A percentile compares a stretch with the other conserved stretches of the same genome.
phyloP scores from a whole-genome alignment of 2,888 invertebrate genomes.

The Antheraea assamensis region DNA sequence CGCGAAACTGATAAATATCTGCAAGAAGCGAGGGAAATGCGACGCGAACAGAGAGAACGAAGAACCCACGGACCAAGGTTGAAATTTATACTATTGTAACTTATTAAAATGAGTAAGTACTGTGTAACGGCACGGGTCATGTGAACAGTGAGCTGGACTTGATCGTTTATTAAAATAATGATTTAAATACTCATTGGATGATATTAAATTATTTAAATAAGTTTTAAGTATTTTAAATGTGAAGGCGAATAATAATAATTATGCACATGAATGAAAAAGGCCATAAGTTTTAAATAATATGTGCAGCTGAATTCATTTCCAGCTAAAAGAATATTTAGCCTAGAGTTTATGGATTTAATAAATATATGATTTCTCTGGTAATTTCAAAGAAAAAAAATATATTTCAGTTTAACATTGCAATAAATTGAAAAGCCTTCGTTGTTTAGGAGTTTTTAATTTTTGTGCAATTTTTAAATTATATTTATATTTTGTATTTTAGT shows the following conservation, averaged over 20 bases:
- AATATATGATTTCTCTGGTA: background rate
- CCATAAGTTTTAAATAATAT: background rate
- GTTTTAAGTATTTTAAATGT: constrained; percentile 1
- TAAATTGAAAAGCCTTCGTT: background rate
- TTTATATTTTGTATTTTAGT: background rate
- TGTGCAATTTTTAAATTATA: background rate
- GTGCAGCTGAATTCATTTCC: background rate
- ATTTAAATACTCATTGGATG: constrained; percentile 29
- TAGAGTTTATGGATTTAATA: background rate
- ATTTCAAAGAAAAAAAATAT: background rate
- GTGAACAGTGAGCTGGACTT: constrained; percentile 31
- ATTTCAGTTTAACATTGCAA: background rate
- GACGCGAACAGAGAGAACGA: constrained; percentile 63
- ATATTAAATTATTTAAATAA: constrained; percentile 25
- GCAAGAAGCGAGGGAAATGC: constrained; percentile 69
- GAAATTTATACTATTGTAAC: background rate
- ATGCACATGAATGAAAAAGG: background rate
- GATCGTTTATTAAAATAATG: constrained; percentile 23
- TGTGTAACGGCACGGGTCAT: background rate
- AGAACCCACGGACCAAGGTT: constrained; percentile 47
- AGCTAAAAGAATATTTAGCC: too few relatives aligned
- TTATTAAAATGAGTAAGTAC: background rate
- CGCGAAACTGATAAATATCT: constrained; percentile 67
- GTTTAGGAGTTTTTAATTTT: background rate
- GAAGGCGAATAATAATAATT: background rate